Base-by-base conservation (phyloP, 2,888 invertebrate species). In the Eulithis testata region DNA sequence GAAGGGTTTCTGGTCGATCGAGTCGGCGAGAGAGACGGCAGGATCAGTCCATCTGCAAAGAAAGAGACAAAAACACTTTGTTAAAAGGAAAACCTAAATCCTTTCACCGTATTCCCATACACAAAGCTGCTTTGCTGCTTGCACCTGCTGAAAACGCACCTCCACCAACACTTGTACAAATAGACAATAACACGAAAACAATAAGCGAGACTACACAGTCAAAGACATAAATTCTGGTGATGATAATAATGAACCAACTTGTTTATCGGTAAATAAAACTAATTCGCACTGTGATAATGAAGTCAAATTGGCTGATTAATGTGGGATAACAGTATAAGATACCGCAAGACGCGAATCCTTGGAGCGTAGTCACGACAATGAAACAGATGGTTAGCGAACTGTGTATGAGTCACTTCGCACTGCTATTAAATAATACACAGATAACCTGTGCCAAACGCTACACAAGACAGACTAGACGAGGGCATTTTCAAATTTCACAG, bases 31-130 rank as follows among this genome's bases (percentile, higher is more conserved):
- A 76, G 82, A 82, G 84, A 84, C 76, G 73, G 79, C 80, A 67
- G 56, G 76, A 74, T 70, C 78, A 76, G 76, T 76, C 82, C 80
- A 91, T 89, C 92, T 93, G 92, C 66, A 93, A 92, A 89, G 88
- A 91, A 76, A 91, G 90, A 92, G 89, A 92, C 84, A 89, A 80
- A 85, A 87, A 79, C 82, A 76, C 67, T 76, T 79, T 80, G 86
- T 90, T 89, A 90, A 78, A 81, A 75, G 73, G 73, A 80, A 82
- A 75, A 77, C 76, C 76, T 74, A 75, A 74, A 73, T 82, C 86
- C 88, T 79, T 84, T 84, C 86, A 91, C 92, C 90, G 76, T 78
- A 61, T 60, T 68, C 68, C 70, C 73, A 68, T 40, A 72, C 66
- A 81, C 75, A 82, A 79, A 77, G 74, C 71, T 65, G 70, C 65